A percentile compares a stretch with the other conserved stretches of the same genome.
These are phyloP conservation scores for Metallyticus violacea DNA, from an alignment of 2,888 invertebrate genomes.

Conservation along the genomic window DNA sequence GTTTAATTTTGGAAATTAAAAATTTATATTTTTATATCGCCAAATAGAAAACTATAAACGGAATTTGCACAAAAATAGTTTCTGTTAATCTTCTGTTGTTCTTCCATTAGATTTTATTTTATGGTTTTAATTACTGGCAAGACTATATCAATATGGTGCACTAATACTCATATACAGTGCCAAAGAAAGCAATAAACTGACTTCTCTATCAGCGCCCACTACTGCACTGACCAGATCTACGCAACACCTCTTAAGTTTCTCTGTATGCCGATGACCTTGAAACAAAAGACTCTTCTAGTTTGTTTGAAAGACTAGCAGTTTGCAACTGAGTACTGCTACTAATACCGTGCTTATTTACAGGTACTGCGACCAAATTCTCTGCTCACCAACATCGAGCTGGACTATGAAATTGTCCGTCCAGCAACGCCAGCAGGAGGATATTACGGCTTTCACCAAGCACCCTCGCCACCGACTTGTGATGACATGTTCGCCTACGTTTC, in stretches of 20 bases:
- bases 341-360: slow-evolving; percentile 36
- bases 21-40: too few relatives aligned
- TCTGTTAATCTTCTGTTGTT: too few relatives aligned
- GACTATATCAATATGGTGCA: too few relatives aligned
- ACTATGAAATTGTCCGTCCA: slow-evolving; percentile 52
- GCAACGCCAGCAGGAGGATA: slow-evolving; percentile 47
- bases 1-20: too few relatives aligned
- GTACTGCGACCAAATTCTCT: slow-evolving; percentile 71
- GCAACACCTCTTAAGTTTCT: background rate
- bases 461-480: slow-evolving; percentile 58
- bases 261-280: background rate
- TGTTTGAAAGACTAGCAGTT: too few relatives aligned
- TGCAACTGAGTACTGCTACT: background rate
- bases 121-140: too few relatives aligned
- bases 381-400: slow-evolving; percentile 75
- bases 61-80: too few relatives aligned
- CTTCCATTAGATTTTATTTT: too few relatives aligned
- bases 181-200: too few relatives aligned
- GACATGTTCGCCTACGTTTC: slow-evolving; percentile 76
- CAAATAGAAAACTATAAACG: too few relatives aligned
- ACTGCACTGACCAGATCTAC: background rate
- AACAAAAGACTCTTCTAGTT: background rate
- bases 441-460: background rate
- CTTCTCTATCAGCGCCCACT: too few relatives aligned
- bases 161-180: too few relatives aligned